Evolutionary conservation across 1,140 invertebrate species (phyloP), one percentile per base, ranked within the genome.

Genomic region (Diorhabda sublineata): DNA sequence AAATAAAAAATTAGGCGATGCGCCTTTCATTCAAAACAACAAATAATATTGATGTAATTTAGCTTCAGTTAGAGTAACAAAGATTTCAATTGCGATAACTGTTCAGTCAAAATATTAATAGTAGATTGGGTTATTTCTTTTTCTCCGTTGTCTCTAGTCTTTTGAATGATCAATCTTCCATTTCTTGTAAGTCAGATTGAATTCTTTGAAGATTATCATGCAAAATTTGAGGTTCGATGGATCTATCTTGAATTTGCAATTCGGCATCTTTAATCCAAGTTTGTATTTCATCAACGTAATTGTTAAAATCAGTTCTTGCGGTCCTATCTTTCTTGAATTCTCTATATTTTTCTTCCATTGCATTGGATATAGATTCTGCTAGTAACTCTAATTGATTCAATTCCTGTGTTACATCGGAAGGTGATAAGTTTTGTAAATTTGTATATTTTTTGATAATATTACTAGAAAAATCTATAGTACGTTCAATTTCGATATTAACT

Each of bases 321-420:
- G 92, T 93, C 73, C 88, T 87, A 5, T 93, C 94, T 61, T 92
- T 87, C 78, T 94, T 94, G 79, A 92, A 90, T 80, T 95, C 92
- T 75, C 90, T 87, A 72, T 92, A 87, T 79, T 94, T 94, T 75
- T 94, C 92, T 74, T 95, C 93, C 90, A 95, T 92, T 5, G 86
- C 87, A 69, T 88, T 87, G 47, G 86, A 84, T 11, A 93, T 85
- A 63, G 88, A 87, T 80, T 97, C 94, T 43, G 91, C 86, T n/a
- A 90, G n/a, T n/a, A 96, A 82, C 82, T 93, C 92, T 70, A 93
- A 83, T 65, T 87, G 85, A 2, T 90, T 91, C 68, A 93, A 81
- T 81, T 92, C 87, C 80, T 92, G 90, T 69, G 84, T 85, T 62
- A 93, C 84, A 83, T 93, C 92, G 67, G 86, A 89, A 52, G 92